A percentile compares a stretch with the other conserved stretches of the same genome.
Conservation (phyloP, 2,888 invertebrate genomes). For the Cremastinae sp. region DNA sequence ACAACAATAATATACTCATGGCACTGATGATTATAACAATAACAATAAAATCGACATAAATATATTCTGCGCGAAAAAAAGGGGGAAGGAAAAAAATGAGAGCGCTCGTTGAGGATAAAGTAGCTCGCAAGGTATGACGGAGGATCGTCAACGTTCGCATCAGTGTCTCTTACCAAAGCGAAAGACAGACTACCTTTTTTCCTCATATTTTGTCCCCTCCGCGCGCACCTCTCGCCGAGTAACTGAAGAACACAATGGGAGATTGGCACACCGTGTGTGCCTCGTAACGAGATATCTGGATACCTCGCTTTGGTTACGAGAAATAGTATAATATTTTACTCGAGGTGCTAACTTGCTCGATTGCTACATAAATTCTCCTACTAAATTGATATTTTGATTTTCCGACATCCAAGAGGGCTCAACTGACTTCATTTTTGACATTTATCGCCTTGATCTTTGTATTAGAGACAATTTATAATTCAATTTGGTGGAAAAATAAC, state of each 20-base stretch:
- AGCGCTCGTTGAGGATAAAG: constrained; percentile 24
- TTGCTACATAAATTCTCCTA: constrained; percentile 59
- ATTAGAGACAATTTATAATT: too few species aligned
- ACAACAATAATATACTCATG: neutral
- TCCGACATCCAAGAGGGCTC: too few species aligned
- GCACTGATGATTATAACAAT: too few species aligned
- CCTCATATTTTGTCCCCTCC: neutral
- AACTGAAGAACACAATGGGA: constrained; percentile 75
- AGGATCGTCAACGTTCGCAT: constrained; percentile 33
- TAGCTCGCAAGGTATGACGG: constrained; percentile 17
- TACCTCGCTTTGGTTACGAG: constrained; percentile 72
- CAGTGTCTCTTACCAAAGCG: constrained; percentile 28
- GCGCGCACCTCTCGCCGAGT: constrained; percentile 58
- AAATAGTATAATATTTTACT: constrained; percentile 67
- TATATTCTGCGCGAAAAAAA: constrained; percentile 29
- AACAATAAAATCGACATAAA: too few species aligned
- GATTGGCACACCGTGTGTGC: constrained; percentile 51
- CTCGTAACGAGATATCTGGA: constrained; percentile 72
- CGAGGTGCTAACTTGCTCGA: constrained; percentile 54
- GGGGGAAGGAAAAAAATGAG: too few species aligned
- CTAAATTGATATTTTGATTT: too few species aligned
- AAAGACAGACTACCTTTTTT: constrained; percentile 26
- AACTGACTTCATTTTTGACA: too few species aligned
- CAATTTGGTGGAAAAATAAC: too few species aligned
- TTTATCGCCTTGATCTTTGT: too few species aligned